phyloP scores from a whole-genome alignment of 2,113 vertebrate genomes.

The Rhagologus leucostigma region DNA sequence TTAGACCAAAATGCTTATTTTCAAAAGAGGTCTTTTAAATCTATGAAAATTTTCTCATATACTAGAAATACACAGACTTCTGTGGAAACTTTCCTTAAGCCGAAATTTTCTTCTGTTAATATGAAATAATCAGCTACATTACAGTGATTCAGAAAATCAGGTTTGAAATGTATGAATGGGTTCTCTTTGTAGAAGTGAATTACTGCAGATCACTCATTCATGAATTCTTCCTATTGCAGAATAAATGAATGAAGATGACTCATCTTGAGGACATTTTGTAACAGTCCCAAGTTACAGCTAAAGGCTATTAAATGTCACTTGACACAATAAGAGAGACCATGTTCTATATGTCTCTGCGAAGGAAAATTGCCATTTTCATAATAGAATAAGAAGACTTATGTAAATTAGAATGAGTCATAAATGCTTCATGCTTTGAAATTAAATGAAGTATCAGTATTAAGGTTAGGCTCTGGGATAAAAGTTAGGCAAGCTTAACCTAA shows the following conservation, averaged over 20 bases:
- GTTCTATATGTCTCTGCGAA: constrained; percentile 60
- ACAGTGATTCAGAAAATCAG: constrained; percentile 49
- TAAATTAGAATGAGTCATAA: constrained; percentile 68
- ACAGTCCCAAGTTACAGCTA: constrained; percentile 59
- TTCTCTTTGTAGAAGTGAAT: constrained; percentile 65
- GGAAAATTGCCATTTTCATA: constrained; percentile 55
- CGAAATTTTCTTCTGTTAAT: constrained; percentile 21
- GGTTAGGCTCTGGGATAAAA: constrained; percentile 22
- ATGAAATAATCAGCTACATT: constrained; percentile 54
- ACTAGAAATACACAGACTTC: neutral
- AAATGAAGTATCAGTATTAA: constrained; percentile 49
- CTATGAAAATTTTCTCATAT: neutral
- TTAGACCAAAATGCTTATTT: neutral
- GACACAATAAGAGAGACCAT: constrained; percentile 62
- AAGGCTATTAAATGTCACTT: constrained; percentile 69
- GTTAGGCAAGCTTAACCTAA: constrained; percentile 8
- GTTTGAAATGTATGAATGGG: constrained; percentile 66
- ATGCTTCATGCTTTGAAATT: constrained; percentile 56
- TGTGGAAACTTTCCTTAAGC: constrained; percentile 34
- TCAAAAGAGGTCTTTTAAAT: neutral
- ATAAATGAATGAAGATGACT: constrained; percentile 69
- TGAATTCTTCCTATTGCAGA: constrained; percentile 57
- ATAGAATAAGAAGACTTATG: constrained; percentile 58
- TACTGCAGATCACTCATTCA: constrained; percentile 69
- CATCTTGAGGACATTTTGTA: constrained; percentile 56